phyloP scores from a whole-genome alignment of 2,888 invertebrate genomes.

The Willowsia nigromaculata region DNA sequence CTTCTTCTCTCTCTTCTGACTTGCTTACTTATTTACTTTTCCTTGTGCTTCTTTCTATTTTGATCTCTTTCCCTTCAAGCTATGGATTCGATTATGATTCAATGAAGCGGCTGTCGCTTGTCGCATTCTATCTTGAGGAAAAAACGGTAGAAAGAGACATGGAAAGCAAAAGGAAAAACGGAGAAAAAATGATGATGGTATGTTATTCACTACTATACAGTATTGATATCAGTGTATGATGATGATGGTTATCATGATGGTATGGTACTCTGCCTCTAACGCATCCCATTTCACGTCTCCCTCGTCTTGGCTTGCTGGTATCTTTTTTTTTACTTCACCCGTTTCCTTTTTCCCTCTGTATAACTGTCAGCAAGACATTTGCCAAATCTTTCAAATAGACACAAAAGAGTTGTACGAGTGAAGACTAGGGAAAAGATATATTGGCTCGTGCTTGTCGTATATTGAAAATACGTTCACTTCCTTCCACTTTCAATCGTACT shows the following conservation, averaged over 20 bases:
- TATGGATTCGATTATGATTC: slow-evolving; percentile 77
- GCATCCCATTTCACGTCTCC: slow-evolving; percentile 24
- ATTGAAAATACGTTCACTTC: not conserved
- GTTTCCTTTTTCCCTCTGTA: slow-evolving; percentile 39
- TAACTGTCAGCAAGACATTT: slow-evolving; percentile 73
- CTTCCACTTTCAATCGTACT: not conserved
- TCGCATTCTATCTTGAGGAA: slow-evolving; percentile 68
- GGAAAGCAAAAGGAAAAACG: slow-evolving; percentile 1
- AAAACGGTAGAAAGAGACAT: slow-evolving; percentile 18
- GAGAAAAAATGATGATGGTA: slow-evolving; percentile 22
- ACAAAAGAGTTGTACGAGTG: slow-evolving; percentile 54
- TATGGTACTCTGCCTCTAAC: slow-evolving; percentile 22
- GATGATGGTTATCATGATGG: slow-evolving; percentile 27
- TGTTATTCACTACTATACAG: slow-evolving; percentile 19
- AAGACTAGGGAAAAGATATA: not conserved
- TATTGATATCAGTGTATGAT: slow-evolving; percentile 37
- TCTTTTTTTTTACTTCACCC: slow-evolving; percentile 24
- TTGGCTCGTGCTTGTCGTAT: not conserved
- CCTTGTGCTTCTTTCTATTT: slow-evolving; percentile 59
- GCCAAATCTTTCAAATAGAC: slow-evolving; percentile 70
- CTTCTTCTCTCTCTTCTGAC: slow-evolving; percentile 48
- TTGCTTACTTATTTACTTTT: slow-evolving; percentile 68
- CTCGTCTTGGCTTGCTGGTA: slow-evolving; percentile 1
- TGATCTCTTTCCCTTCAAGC: slow-evolving; percentile 73
- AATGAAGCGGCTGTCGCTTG: slow-evolving; percentile 76